Evolutionary conservation across 2,888 invertebrate species (phyloP).

Genomic region (Neoascia interrupta): DNA sequence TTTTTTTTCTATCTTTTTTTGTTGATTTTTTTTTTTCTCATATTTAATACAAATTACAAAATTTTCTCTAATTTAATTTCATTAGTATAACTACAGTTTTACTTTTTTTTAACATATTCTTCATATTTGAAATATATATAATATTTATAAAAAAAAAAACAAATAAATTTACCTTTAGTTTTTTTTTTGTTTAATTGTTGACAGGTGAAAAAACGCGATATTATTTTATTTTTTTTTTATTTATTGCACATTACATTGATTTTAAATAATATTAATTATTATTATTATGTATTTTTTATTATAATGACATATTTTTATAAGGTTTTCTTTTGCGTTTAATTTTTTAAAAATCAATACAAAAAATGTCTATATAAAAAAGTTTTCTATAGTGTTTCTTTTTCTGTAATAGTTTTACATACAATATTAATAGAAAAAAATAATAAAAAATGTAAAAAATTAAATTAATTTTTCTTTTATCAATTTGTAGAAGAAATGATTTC

Average conservation of each 20-base stretch:
- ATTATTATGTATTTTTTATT: slow-evolving; percentile 39
- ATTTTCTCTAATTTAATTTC: slow-evolving; percentile 75
- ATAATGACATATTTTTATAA: slow-evolving; percentile 47
- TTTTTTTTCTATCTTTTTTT: slow-evolving; percentile 31
- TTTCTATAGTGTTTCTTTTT: slow-evolving; percentile 47
- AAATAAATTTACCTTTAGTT: slow-evolving; percentile 38
- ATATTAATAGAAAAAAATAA: slow-evolving; percentile 51
- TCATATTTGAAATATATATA: slow-evolving; percentile 65
- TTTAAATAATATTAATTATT: slow-evolving; percentile 70
- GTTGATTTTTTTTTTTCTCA: slow-evolving; percentile 46
- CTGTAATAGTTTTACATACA: slow-evolving; percentile 59
- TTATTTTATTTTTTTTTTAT: slow-evolving; percentile 72
- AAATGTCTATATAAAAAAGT: slow-evolving; percentile 62
- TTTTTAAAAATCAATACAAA: slow-evolving; percentile 70
- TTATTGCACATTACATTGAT: slow-evolving; percentile 65
- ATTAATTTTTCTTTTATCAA: slow-evolving; percentile 19
- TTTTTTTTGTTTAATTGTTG: slow-evolving; percentile 44
- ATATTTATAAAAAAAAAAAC: slow-evolving; percentile 60
- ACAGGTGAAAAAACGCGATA: slow-evolving; percentile 67
- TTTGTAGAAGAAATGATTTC: slow-evolving; percentile 70
- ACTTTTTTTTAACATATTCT: slow-evolving; percentile 70
- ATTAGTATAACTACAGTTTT: slow-evolving; percentile 72
- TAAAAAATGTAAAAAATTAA: slow-evolving; percentile 60
- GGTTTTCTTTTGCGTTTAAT: slow-evolving; percentile 57
- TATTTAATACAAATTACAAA: slow-evolving; percentile 76